Evolutionary conservation across 2,797 vertebrate species (phyloP).

Genomic region (Helarctos malayanus): DNA sequence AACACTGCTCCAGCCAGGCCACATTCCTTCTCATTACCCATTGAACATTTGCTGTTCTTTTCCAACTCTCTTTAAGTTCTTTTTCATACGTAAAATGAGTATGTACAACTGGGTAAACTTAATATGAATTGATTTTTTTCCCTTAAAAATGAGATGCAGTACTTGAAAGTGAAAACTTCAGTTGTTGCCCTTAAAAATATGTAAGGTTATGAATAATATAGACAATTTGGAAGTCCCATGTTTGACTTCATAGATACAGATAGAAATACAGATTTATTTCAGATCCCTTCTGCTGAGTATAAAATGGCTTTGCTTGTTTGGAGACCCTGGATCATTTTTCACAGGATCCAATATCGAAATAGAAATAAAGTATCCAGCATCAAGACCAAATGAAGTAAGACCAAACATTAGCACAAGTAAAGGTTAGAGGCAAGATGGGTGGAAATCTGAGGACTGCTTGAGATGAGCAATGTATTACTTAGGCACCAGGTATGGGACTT

Average conservation of each 20-base stretch:
- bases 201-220: neutral
- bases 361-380: neutral
- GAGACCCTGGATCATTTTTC: neutral
- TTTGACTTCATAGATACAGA: neutral
- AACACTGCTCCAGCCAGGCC: neutral
- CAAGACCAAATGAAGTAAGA: neutral
- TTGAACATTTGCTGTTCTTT: neutral
- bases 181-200: constrained; percentile 13
- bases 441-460: constrained; percentile 34
- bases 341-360: neutral
- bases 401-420: neutral
- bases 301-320: neutral
- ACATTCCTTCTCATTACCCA: neutral
- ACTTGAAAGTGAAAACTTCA: constrained; percentile 13
- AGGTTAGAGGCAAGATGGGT: neutral
- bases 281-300: neutral
- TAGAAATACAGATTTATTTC: neutral
- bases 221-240: neutral
- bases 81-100: neutral
- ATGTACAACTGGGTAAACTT: neutral
- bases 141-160: neutral
- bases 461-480: neutral
- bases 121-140: neutral
- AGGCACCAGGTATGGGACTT: neutral
- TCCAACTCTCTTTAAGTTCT: neutral